phyloP scores from a whole-genome alignment of 2,797 vertebrate genomes.

The Microctenopoma steveboyesi region DNA sequence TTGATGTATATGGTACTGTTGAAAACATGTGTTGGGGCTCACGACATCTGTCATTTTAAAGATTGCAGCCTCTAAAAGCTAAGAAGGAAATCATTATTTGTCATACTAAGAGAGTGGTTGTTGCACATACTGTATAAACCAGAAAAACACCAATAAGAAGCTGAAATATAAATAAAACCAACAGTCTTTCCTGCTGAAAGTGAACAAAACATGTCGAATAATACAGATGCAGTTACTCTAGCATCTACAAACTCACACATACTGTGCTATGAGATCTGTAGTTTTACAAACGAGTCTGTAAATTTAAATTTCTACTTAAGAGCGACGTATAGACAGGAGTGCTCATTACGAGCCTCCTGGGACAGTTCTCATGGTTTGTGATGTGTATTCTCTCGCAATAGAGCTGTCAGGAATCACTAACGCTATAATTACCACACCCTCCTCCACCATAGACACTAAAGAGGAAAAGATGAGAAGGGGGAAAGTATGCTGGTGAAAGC shows the following conservation, averaged over 20 bases:
- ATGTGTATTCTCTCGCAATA: constrained; percentile 53
- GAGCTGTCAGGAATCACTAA: constrained; percentile 66
- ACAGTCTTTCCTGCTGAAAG: constrained; percentile 6
- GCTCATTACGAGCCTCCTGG: constrained; percentile 29
- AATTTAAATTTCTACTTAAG: constrained; percentile 21
- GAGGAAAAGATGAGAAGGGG: constrained; percentile 12
- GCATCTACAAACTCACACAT: too few species aligned
- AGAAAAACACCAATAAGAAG: constrained; percentile 11
- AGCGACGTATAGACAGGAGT: neutral
- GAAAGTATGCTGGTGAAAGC: neutral
- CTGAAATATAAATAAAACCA: constrained; percentile 1
- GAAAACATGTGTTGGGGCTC: constrained; percentile 33
- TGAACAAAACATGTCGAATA: constrained; percentile 38
- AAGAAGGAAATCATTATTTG: constrained; percentile 24
- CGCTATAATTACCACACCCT: constrained; percentile 69
- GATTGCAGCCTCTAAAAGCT: constrained; percentile 23
- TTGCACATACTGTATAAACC: neutral
- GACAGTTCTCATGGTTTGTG: constrained; percentile 33
- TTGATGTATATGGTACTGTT: constrained; percentile 15
- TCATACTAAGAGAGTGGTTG: constrained; percentile 26
- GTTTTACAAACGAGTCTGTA: neutral
- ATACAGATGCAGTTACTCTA: constrained; percentile 1
- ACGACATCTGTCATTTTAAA: constrained; percentile 41
- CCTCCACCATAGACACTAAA: constrained; percentile 9
- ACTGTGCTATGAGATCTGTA: too few species aligned